Evolutionary conservation across 2,113 vertebrate species (phyloP).

Genomic region (Empidonax traillii): DNA sequence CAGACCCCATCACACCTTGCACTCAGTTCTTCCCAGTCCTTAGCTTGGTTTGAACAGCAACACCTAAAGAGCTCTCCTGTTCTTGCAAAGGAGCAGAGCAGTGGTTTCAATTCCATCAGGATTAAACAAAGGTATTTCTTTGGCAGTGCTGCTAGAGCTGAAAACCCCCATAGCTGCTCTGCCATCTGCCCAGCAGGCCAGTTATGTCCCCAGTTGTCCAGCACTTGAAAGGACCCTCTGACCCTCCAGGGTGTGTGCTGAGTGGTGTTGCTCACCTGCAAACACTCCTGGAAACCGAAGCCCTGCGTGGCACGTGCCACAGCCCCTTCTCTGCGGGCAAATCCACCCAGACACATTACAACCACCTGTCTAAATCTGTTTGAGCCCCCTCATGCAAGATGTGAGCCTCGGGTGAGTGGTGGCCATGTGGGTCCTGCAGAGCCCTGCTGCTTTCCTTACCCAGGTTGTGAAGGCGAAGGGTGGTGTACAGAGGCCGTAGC

Average conservation of each 20-base stretch:
- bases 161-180: background rate
- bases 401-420: fast-evolving
- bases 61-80: background rate
- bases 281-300: background rate
- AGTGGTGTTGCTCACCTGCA: background rate
- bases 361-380: background rate
- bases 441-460: conserved; percentile 57
- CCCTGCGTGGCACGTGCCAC: background rate
- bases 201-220: fast-evolving
- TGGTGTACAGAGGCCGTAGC: conserved; percentile 69
- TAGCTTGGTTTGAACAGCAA: background rate
- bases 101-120: background rate
- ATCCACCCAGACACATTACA: background rate
- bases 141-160: background rate
- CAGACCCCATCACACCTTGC: background rate
- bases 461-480: conserved; percentile 83
- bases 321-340: background rate
- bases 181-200: background rate
- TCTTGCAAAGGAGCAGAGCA: background rate
- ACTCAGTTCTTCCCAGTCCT: background rate
- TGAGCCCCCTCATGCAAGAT: fast-evolving
- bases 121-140: background rate
- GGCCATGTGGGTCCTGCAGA: fast-evolving
- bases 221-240: background rate
- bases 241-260: background rate